These are phyloP conservation scores for Lordiphosa andalusiaca DNA, from an alignment of 2,888 invertebrate species.

Conservation along the genomic window DNA sequence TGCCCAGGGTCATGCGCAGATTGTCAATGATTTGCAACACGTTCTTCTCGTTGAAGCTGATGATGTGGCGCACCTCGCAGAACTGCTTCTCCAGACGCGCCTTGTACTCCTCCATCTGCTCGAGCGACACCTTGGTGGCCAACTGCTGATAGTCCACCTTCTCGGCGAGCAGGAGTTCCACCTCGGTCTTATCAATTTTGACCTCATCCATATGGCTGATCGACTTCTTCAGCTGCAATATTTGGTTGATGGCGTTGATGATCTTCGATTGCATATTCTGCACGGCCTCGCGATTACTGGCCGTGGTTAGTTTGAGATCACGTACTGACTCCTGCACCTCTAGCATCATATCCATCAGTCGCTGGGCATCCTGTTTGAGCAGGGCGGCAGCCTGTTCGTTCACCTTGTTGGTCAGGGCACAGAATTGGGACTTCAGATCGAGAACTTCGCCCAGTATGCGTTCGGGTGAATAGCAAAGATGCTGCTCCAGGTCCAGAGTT, in stretches of 20 bases:
- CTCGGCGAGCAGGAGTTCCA: conserved; percentile 87
- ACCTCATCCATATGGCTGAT: conserved; percentile 82
- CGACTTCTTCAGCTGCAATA: conserved; percentile 38
- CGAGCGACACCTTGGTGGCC: conserved; percentile 87
- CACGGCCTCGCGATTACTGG: conserved; percentile 43
- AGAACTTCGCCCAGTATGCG: conserved; percentile 68
- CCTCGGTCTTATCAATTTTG: conserved; percentile 87
- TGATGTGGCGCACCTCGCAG: conserved; percentile 61
- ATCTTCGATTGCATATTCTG: conserved; percentile 35
- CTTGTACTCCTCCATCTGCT: conserved; percentile 84
- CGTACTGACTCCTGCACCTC: conserved; percentile 57
- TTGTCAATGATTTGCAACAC: conserved; percentile 83
- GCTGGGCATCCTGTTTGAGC: conserved; percentile 64
- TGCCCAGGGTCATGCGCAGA: conserved; percentile 84
- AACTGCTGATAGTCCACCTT: conserved; percentile 87
- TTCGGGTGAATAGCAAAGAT: conserved; percentile 68
- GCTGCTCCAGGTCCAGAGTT: conserved; percentile 50
- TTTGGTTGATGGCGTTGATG: conserved; percentile 22
- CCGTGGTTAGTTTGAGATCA: conserved; percentile 42
- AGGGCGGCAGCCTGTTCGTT: conserved; percentile 68
- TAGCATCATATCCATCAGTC: conserved; percentile 43
- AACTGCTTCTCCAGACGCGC: conserved; percentile 71
- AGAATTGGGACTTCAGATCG: conserved; percentile 70
- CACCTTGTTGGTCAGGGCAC: conserved; percentile 68
- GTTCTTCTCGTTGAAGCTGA: conserved; percentile 69